Percentiles rank a stretch among this genome's conserved stretches.
These are phyloP conservation scores for Mimachlamys varia DNA, from an alignment of 2,888 invertebrate species.

Conservation along the genomic window DNA sequence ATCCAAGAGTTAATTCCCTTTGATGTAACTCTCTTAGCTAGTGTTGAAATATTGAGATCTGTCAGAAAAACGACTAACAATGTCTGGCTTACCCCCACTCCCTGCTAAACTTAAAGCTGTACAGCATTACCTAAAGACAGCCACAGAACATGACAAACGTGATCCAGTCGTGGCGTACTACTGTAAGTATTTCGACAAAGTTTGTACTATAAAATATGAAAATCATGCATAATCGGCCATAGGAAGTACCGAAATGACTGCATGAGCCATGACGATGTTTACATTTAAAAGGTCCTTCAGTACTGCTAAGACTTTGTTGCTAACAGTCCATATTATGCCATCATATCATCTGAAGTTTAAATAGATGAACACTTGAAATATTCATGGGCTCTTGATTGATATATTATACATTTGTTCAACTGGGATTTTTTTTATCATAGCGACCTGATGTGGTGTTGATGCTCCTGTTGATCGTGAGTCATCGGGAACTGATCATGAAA, in stretches of 20 bases:
- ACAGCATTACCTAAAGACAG: slow-evolving; percentile 95
- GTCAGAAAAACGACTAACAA: slow-evolving; percentile 52
- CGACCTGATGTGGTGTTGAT: too few species aligned
- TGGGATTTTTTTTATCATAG: too few species aligned
- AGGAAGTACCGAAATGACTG: too few species aligned
- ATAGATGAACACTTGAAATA: too few species aligned
- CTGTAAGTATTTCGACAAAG: slow-evolving; percentile 81
- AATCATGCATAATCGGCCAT: neutral
- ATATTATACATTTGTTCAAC: too few species aligned
- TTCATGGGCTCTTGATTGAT: too few species aligned
- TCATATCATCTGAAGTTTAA: too few species aligned
- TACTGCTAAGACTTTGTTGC: too few species aligned
- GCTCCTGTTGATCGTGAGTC: too few species aligned
- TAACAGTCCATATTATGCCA: too few species aligned
- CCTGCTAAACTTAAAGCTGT: slow-evolving; percentile 89
- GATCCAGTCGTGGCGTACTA: slow-evolving; percentile 96
- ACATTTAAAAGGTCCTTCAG: neutral
- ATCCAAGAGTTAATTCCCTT: neutral
- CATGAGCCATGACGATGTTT: too few species aligned
- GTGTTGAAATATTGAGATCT: neutral
- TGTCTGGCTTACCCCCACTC: slow-evolving; percentile 65
- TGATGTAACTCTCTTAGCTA: neutral
- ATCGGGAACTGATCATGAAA: too few species aligned
- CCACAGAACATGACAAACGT: slow-evolving; percentile 93
- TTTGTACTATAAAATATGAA: neutral